These are phyloP conservation scores for Stenodema calcarata DNA, from an alignment of 2,888 invertebrate species.

Conservation along the genomic window DNA sequence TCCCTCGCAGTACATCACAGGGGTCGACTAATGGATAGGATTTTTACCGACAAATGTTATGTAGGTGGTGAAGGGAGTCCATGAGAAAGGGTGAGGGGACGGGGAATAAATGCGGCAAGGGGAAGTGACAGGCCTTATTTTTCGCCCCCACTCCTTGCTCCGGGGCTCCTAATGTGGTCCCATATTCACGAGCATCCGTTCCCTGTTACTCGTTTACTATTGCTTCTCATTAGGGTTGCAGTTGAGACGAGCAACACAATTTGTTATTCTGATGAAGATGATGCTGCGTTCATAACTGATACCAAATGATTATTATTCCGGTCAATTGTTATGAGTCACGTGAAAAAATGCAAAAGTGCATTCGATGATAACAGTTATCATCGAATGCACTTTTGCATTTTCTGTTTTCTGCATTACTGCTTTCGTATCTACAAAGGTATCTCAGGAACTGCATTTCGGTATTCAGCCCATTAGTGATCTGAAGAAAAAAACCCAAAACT, in stretches of 20 bases:
- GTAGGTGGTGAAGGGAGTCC: neutral
- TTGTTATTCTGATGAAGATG: neutral
- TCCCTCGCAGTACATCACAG: constrained; percentile 20
- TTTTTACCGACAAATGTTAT: constrained; percentile 31
- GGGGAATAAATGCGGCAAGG: neutral
- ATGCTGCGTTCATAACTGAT: too few species aligned
- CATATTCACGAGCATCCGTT: neutral
- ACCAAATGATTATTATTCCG: too few species aligned
- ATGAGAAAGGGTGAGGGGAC: too few species aligned
- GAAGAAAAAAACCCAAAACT: too few species aligned
- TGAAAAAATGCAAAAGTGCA: too few species aligned
- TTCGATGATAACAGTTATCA: too few species aligned
- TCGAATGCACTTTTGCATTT: too few species aligned
- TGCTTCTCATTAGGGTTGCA: neutral
- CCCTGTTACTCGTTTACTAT: neutral
- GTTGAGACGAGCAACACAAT: neutral
- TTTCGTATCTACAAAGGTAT: too few species aligned
- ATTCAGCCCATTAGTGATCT: too few species aligned
- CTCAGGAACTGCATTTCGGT: too few species aligned
- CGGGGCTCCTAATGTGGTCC: neutral
- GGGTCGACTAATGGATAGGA: constrained; percentile 23
- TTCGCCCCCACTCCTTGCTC: neutral
- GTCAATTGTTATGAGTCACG: too few species aligned
- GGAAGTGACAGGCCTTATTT: neutral
- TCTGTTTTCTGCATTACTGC: too few species aligned